These are phyloP conservation scores for Myiagra hebetior DNA, from an alignment of 2,113 vertebrate genomes.

Conservation along the genomic window DNA sequence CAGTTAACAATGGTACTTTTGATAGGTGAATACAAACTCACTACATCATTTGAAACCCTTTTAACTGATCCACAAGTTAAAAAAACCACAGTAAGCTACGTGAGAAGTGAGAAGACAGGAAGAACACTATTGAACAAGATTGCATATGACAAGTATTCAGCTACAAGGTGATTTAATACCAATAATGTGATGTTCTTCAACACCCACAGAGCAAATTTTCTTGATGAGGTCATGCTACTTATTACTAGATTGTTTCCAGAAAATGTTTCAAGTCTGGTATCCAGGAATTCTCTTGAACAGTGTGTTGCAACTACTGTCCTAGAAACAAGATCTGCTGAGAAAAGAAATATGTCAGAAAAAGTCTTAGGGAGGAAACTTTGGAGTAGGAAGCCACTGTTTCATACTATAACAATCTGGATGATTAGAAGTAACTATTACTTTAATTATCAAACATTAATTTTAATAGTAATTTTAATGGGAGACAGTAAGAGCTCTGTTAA, in stretches of 20 bases:
- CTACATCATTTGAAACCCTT: neutral
- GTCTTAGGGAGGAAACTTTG: neutral
- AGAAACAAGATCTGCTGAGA: neutral
- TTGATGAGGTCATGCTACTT: conserved; percentile 13
- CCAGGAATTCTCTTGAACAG: neutral
- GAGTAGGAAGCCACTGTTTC: neutral
- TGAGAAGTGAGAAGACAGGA: neutral
- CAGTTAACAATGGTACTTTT: neutral
- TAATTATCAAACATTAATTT: neutral
- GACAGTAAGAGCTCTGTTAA: neutral
- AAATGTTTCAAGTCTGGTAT: neutral
- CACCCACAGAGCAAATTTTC: neutral
- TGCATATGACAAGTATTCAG: neutral
- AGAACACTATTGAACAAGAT: neutral
- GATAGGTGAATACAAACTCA: neutral
- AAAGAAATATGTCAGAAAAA: neutral
- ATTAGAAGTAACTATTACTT: neutral
- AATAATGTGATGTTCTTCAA: neutral
- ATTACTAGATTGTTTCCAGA: neutral
- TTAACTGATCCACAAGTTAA: neutral
- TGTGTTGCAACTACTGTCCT: neutral
- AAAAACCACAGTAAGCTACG: rapidly evolving
- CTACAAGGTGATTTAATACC: neutral
- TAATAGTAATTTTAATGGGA: neutral
- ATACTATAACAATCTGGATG: neutral